Evolutionary conservation across 2,797 vertebrate species (phyloP), one percentile per base, ranked within the genome.

Genomic region (Anableps anableps): DNA sequence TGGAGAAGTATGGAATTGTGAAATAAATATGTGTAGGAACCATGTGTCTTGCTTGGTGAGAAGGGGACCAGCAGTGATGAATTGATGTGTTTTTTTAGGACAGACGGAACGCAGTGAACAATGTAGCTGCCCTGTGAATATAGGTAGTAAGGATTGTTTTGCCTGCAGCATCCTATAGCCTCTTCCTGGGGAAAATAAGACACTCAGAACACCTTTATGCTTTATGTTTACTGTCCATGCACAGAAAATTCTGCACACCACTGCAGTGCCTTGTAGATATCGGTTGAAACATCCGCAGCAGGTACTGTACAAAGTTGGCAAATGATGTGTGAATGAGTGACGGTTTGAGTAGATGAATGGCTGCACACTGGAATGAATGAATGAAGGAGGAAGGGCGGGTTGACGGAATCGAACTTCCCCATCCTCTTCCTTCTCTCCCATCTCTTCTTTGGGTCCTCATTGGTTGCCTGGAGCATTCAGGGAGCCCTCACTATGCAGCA

Each of bases 401-500:
- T 71, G 53, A 75, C 64, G 38, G 64, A 80, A 79, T 81, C 17
- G 66, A 77, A 60, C 31, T 73, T 78, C 74, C 50, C 64, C 75
- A 82, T 68, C 48, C 41, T 26, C 70, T 31, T 19, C 36, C 13
- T 29, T 43, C 51, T 43, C 10, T 38, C 45, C 80, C 85, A 82
- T 74, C 79, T 86, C 55, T 11, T 82, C 60, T 75, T 36, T 66
- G 78, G 70, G 10, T 55, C 3, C 68, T 71, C 76, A 93, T 93
- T 93, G 89, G 88, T 84, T 91, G 81, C 80, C 90, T 83, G 75
- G 60, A 4, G 71, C 85, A 91, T 89, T 88, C 81, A 79, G 88
- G 89, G 90, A 92, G 91, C 89, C 92, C 91, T 92, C 84, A 62
- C 76, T 81, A 89, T 91, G 87, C 90, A 82, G 89, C 89, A 93